Percentiles rank a stretch among this genome's conserved stretches.
phyloP scores from a whole-genome alignment of 2,113 vertebrate genomes.

The Lagopus muta region DNA sequence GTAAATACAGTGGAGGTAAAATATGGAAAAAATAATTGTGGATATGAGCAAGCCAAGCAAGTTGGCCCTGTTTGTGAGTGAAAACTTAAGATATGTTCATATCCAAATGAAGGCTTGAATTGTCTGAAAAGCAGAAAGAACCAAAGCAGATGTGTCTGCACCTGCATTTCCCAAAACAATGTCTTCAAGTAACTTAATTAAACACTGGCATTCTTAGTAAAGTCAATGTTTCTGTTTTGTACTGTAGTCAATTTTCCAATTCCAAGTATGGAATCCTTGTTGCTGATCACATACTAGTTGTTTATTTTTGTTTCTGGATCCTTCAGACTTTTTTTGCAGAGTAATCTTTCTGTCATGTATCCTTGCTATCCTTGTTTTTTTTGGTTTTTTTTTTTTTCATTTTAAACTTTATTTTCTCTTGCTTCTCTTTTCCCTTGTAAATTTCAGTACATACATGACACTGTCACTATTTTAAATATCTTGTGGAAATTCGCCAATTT shows the following conservation, averaged over 20 bases:
- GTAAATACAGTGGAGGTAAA: conserved; percentile 21
- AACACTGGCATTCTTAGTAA: not conserved
- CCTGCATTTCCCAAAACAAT: not conserved
- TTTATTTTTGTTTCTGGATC: not conserved
- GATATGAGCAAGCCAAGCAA: not conserved
- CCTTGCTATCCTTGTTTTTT: too few species aligned
- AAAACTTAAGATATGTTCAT: not conserved
- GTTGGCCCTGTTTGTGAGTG: not conserved
- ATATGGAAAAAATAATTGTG: not conserved
- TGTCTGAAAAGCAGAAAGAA: not conserved
- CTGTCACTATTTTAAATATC: not conserved
- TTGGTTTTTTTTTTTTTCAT: not conserved
- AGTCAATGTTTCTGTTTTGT: not conserved
- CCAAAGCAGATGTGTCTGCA: not conserved
- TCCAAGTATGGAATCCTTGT: not conserved
- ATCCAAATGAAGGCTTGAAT: not conserved
- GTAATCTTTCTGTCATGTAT: not conserved
- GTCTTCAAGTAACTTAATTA: not conserved
- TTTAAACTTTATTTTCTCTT: not conserved
- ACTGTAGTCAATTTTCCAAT: not conserved
- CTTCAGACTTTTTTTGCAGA: not conserved
- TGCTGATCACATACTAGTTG: not conserved
- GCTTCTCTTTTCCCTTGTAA: accelerated
- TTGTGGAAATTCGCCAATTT: not conserved
- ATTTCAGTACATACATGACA: not conserved